These are phyloP conservation scores for Aporophyla lueneburgensis DNA, from an alignment of 2,888 invertebrate species.

Conservation along the genomic window DNA sequence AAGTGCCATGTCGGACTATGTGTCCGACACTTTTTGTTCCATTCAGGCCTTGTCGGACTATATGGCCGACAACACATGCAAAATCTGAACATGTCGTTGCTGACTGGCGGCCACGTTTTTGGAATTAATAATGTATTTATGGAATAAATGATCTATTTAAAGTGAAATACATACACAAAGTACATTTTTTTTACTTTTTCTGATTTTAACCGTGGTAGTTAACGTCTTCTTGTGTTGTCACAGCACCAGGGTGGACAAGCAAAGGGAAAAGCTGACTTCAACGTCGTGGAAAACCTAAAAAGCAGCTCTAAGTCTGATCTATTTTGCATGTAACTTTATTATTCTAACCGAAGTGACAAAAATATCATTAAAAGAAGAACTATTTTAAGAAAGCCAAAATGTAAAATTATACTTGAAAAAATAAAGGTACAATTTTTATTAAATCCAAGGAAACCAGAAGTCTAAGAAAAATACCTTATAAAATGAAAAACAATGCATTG, in stretches of 20 bases:
- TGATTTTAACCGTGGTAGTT: too few species aligned
- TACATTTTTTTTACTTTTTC: too few species aligned
- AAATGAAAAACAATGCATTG: not conserved
- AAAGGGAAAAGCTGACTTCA: not conserved
- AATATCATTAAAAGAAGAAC: not conserved
- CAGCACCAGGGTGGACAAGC: not conserved
- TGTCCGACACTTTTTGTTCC: too few species aligned
- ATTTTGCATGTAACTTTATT: conserved; percentile 8
- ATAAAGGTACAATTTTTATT: not conserved
- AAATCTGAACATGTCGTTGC: too few species aligned
- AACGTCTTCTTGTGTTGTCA: too few species aligned
- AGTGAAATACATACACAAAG: too few species aligned
- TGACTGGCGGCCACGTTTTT: too few species aligned
- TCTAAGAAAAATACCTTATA: not conserved
- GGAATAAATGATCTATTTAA: too few species aligned
- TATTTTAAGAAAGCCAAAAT: not conserved
- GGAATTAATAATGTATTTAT: too few species aligned
- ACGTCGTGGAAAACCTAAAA: not conserved
- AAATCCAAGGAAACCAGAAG: not conserved
- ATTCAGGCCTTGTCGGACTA: too few species aligned
- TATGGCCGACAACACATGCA: too few species aligned
- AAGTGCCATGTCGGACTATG: too few species aligned
- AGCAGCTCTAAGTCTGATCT: conserved; percentile 31
- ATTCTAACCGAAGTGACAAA: not conserved
- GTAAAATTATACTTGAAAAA: not conserved